phyloP scores from a whole-genome alignment of 2,113 vertebrate species.

The Heloderma charlesbogerti region DNA sequence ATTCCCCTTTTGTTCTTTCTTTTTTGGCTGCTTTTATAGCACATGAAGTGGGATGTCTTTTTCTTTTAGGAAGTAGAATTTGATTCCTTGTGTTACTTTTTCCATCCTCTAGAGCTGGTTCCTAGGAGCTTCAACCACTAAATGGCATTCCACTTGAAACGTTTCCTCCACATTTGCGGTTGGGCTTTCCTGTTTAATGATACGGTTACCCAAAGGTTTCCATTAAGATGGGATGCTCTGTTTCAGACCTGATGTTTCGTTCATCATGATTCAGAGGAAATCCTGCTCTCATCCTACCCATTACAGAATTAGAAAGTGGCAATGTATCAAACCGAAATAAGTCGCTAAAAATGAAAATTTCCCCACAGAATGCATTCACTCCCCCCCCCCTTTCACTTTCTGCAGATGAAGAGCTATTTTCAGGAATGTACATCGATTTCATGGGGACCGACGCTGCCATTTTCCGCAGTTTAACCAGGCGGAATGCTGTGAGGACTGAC shows the following conservation, averaged over 20 bases:
- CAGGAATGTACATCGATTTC: slow-evolving; percentile 99
- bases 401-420: slow-evolving; percentile 96
- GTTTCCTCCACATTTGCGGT: neutral
- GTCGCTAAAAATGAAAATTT: neutral
- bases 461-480: slow-evolving; percentile 94
- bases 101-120: slow-evolving; percentile 25
- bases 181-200: slow-evolving; percentile 32
- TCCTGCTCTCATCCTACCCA: neutral
- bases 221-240: slow-evolving; percentile 4
- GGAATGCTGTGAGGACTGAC: slow-evolving; percentile 94
- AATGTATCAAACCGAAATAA: slow-evolving; percentile 12
- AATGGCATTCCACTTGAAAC: neutral
- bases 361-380: slow-evolving; percentile 17
- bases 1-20: too few species aligned
- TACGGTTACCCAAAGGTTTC: slow-evolving; percentile 32
- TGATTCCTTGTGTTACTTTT: slow-evolving; percentile 16
- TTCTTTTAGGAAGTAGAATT: neutral
- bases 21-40: neutral
- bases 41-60: neutral
- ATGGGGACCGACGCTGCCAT: slow-evolving; percentile 98
- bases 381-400: slow-evolving; percentile 44
- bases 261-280: slow-evolving; percentile 40
- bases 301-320: slow-evolving; percentile 41
- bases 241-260: neutral
- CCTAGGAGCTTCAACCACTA: slow-evolving; percentile 8